Evolutionary conservation across 2,797 vertebrate genomes (phyloP), one percentile per base, ranked within the genome.

Genomic region (Salarias fasciatus): DNA sequence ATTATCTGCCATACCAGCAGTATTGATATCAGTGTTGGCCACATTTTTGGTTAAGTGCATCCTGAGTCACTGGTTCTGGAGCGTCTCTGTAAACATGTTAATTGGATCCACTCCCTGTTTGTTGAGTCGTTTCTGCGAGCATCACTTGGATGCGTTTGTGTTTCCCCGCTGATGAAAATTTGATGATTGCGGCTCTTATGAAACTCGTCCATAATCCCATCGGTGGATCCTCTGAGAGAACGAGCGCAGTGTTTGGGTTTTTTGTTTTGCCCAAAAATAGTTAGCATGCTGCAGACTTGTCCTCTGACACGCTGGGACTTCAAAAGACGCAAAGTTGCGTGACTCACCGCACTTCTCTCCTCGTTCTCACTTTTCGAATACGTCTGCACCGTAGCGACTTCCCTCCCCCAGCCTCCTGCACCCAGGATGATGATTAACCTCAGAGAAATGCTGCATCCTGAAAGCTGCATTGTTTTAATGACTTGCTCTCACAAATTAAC

Each of bases 381-480:
- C 45, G 66, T 40, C 29, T 37, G 40, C 0, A 42, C 59, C 53
- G 62, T 36, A 12, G 44, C 48, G 68, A 63, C 30, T 35, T 24
- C 18, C 18, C 18, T 24, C 18, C 18, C 18, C 18, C 18, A 24
- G 24, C 37, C 42, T 46, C 59, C 44, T 58, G 50, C 64, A 62
- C 66, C 38, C 65, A 53, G 61, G 54, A 68, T 68, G 74, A 77
- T 80, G 65, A 82, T 75, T 86, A 85, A 78, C 41, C 56, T 36
- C 11, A 73, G 68, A 68, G 63, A 67, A 64, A 68, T 73, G 71
- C 58, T 59, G 29, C 5, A 31, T 74, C 70, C 68, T 4, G 50
- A 63, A 62, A 69, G 53, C 64, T 35, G 70, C 75, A 83, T 89
- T 87, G 83, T 87, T 84, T 75, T 80, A 76, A 72, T 61, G 60